Base-by-base conservation (phyloP, 2,888 invertebrate genomes). In the Drosophila tanythrix region DNA sequence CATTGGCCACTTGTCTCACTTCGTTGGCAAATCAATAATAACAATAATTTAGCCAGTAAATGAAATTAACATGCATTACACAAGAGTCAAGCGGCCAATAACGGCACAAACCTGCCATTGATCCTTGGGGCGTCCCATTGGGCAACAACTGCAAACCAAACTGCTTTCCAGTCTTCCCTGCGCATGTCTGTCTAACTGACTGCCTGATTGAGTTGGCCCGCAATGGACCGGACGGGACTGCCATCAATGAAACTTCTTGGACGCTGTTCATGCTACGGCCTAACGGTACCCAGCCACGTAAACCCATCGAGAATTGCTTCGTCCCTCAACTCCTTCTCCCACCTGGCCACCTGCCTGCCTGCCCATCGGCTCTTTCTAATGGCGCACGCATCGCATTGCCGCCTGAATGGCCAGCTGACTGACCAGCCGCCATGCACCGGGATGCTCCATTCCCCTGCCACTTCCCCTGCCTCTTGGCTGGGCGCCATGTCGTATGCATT, bases 71-170 rank as follows among this genome's bases (percentile, higher is more conserved):
- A 89, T 89, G 82, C 86, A 90, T 79, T 78, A 76, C 74, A 85
- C 70, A 79, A 72, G 71, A 53, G 71, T 63, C 52, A 62, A 71
- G 70, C 75, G 77, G 77, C 74, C 81, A 85, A 85, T 85, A 88
- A 88, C 87, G 81, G 83, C 73, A 87, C 43, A 87, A 83, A 90
- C 90, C 87, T 76, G 89, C 71, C 79, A 77, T 76, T 83, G 89
- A 90, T 88, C 88, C 89, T 83, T 83, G 82, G 89, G 88, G 80
- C 89, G 76, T 85, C 89, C 88, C 88, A 82, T 61, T 89, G 85
- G 89, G 87, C 85, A 68, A 15, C 2, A 40, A 29, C 57, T 43
- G 31, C 6, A 43, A 74, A 75, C 59, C 6, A 43, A 75, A 75
- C 59, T 59, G 79, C 72, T 81, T 76, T 76, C 78, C 76, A 48